Conservation (phyloP, 1,140 invertebrate species). For the Polyergus mexicanus region DNA sequence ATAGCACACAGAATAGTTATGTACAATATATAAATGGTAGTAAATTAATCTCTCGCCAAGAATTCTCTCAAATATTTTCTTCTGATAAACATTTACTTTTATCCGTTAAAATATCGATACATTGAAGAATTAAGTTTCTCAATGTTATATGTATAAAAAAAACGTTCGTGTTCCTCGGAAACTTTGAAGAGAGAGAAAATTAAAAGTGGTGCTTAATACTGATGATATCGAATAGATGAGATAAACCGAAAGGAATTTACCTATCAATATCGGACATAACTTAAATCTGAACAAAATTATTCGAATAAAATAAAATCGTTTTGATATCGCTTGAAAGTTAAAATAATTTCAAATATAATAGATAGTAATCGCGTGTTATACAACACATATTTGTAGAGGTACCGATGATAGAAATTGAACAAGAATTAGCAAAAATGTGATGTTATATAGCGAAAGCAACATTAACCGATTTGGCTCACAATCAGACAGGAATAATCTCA, state of each 20-base stretch:
- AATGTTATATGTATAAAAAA: neutral
- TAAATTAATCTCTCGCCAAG: neutral
- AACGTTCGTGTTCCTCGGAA: neutral
- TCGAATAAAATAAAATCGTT: constrained; percentile 10
- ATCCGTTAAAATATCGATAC: constrained; percentile 4
- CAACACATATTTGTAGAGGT: too few species aligned
- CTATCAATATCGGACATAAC: constrained; percentile 26
- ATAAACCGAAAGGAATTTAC: constrained; percentile 43
- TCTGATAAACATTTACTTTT: neutral
- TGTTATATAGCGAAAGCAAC: constrained; percentile 73
- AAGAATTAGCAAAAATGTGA: constrained; percentile 51
- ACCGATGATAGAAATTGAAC: neutral
- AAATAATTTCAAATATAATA: constrained; percentile 5
- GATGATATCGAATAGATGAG: constrained; percentile 23
- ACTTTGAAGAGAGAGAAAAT: constrained; percentile 27
- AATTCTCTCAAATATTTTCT: neutral
- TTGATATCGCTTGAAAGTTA: constrained; percentile 9
- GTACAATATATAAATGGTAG: neutral
- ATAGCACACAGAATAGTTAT: neutral
- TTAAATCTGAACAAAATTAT: constrained; percentile 4
- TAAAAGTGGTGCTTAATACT: constrained; percentile 38
- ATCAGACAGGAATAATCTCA: constrained; percentile 74
- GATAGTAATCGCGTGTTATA: neutral
- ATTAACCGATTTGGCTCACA: constrained; percentile 80
- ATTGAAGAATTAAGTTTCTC: neutral